phyloP scores from a whole-genome alignment of 2,113 vertebrate species.

The Alaudala cheleensis region DNA sequence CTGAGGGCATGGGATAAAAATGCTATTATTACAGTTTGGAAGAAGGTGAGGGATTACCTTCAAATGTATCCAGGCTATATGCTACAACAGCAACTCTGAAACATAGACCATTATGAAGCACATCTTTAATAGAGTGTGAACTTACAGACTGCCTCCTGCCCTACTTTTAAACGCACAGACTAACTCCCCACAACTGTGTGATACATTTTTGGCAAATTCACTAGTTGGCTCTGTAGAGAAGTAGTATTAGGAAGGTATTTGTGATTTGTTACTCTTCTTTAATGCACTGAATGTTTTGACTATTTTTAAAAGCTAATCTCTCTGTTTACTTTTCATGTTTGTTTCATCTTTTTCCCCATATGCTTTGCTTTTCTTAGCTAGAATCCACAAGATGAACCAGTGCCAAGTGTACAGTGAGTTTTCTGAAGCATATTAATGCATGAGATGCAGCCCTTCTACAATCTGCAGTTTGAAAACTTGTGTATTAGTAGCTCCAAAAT shows the following conservation, averaged over 20 bases:
- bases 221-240: background rate
- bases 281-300: conserved; percentile 49
- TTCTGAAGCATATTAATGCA: background rate
- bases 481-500: background rate
- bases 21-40: conserved; percentile 54
- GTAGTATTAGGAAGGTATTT: conserved; percentile 42
- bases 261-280: conserved; percentile 51
- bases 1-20: conserved; percentile 56
- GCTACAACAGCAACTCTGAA: conserved; percentile 40
- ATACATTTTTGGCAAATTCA: conserved; percentile 7
- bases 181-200: background rate
- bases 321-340: conserved; percentile 45
- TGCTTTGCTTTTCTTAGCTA: conserved; percentile 37
- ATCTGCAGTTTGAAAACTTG: background rate
- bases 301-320: conserved; percentile 32
- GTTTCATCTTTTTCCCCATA: conserved; percentile 37
- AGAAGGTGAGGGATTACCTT: conserved; percentile 49
- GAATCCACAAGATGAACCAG: background rate
- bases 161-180: background rate
- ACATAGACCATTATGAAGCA: background rate
- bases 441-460: background rate
- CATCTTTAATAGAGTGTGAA: background rate
- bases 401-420: conserved; percentile 41
- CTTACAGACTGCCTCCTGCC: conserved; percentile 3
- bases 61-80: conserved; percentile 14